A percentile compares a stretch with the other conserved stretches of the same genome.
Evolutionary conservation across 2,113 vertebrate genomes (phyloP).

Genomic region (Bucco capensis): DNA sequence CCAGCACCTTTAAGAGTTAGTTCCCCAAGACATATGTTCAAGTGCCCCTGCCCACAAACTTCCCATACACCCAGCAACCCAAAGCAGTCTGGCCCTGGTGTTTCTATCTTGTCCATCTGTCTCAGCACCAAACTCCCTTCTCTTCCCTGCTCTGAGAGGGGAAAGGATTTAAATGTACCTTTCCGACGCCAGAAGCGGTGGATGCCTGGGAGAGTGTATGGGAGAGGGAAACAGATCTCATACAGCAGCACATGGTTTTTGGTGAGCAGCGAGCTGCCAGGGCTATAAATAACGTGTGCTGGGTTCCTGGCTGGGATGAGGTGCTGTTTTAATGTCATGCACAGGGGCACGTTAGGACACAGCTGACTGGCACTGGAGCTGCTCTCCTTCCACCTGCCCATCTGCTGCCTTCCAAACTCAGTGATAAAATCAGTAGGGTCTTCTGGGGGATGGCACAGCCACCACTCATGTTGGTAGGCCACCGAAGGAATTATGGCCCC

Average conservation of each 20-base stretch:
- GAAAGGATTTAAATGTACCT: slow-evolving; percentile 30
- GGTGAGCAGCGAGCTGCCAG: not conserved
- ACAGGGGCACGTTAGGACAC: not conserved
- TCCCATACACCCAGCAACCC: not conserved
- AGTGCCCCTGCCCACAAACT: not conserved
- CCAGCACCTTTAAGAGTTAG: not conserved
- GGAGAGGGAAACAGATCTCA: not conserved
- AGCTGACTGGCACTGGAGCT: fast-evolving
- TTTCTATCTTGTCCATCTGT: not conserved
- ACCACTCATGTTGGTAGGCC: fast-evolving
- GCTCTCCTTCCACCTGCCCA: not conserved
- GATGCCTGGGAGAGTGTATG: not conserved
- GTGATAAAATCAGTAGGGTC: not conserved
- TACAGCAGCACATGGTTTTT: not conserved
- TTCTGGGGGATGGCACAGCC: not conserved
- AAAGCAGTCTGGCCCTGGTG: not conserved
- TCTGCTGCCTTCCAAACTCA: not conserved
- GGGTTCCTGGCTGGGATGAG: not conserved
- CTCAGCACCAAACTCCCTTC: not conserved
- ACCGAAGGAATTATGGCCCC: not conserved
- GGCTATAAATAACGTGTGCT: not conserved
- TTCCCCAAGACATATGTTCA: not conserved
- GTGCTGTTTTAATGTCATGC: slow-evolving; percentile 9
- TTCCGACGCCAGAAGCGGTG: not conserved
- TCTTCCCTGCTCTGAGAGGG: not conserved